Percentiles rank a stretch among this genome's conserved stretches.
These are phyloP conservation scores for Bos javanicus DNA, from an alignment of 2,113 vertebrate species.

Conservation along the genomic window DNA sequence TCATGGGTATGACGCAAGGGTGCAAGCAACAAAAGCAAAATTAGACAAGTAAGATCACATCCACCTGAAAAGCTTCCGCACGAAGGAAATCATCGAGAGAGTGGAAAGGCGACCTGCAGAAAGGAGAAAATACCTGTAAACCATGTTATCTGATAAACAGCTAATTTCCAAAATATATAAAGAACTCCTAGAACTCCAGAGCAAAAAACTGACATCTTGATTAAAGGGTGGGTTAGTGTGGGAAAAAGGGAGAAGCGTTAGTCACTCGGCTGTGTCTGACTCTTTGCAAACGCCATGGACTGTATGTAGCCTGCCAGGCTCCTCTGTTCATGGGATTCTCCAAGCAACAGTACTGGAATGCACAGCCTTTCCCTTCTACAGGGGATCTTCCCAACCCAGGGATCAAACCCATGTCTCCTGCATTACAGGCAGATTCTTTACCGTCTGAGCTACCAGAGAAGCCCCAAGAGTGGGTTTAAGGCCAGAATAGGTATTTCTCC, in stretches of 20 bases:
- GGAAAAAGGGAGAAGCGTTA: not conserved
- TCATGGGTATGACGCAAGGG: not conserved
- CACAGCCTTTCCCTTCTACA: not conserved
- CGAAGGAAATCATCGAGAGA: not conserved
- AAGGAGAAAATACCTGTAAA: not conserved
- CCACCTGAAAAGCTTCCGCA: not conserved
- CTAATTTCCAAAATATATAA: not conserved
- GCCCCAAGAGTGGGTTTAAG: not conserved
- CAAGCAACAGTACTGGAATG: not conserved
- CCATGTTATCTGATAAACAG: not conserved
- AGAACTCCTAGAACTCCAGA: not conserved
- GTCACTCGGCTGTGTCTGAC: not conserved
- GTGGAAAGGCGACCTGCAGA: not conserved
- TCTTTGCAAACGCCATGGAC: not conserved
- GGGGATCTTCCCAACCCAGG: not conserved
- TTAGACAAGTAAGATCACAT: not conserved
- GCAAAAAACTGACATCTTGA: not conserved
- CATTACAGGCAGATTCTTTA: not conserved
- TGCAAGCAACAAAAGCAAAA: not conserved
- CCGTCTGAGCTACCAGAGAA: accelerated
- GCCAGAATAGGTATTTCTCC: not conserved
- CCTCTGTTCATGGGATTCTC: not conserved
- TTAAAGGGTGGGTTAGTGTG: not conserved
- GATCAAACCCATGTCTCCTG: not conserved
- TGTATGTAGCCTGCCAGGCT: not conserved